A percentile compares a stretch with the other conserved stretches of the same genome.
These are phyloP conservation scores for Rhabdornis inornatus DNA, from an alignment of 2,113 vertebrate species.

Conservation along the genomic window DNA sequence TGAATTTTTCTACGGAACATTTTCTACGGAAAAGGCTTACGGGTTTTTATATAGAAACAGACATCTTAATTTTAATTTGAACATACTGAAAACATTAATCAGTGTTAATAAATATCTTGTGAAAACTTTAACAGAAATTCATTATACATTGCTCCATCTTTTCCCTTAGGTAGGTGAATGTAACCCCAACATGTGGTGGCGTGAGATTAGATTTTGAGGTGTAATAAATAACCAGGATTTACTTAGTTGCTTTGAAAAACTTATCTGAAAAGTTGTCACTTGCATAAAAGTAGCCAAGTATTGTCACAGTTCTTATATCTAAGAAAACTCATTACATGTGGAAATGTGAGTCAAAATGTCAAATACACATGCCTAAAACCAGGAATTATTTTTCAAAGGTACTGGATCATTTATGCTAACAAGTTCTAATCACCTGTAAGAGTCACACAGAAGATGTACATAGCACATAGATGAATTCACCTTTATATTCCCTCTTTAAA, in stretches of 20 bases:
- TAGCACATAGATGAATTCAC: background rate
- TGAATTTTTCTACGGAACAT: background rate
- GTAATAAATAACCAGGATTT: background rate
- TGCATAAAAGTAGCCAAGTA: background rate
- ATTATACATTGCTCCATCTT: background rate
- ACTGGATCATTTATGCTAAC: background rate
- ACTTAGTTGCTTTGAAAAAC: background rate
- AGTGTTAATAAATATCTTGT: background rate
- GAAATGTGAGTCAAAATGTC: background rate
- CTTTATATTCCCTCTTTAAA: background rate
- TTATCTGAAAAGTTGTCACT: background rate
- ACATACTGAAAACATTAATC: background rate
- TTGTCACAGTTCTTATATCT: background rate
- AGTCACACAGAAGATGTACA: background rate
- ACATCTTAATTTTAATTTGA: background rate
- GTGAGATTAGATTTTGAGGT: background rate
- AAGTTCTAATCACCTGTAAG: background rate
- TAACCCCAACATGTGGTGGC: background rate
- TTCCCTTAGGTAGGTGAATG: background rate
- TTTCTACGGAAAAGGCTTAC: background rate
- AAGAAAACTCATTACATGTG: background rate
- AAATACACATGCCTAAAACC: background rate
- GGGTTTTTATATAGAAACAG: background rate
- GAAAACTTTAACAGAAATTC: background rate
- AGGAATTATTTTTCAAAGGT: background rate